Base-by-base conservation (phyloP, 2,797 vertebrate species). In the Pseudopleuronectes americanus region DNA sequence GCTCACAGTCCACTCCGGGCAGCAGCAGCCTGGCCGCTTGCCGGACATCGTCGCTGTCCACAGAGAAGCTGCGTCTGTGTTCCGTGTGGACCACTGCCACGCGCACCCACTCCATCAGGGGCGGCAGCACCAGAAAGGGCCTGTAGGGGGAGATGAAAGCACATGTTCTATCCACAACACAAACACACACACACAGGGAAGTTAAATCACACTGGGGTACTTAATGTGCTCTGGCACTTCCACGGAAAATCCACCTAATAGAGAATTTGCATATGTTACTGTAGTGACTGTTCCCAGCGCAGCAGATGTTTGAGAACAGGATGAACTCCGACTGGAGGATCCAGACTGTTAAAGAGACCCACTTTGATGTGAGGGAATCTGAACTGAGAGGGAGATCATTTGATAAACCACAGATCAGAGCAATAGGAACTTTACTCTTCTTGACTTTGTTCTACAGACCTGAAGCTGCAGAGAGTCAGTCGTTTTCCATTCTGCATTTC, bases 31-130 rank as follows among this genome's bases (percentile, higher is more conserved):
- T 88, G 57, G 97, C 97, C 0, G 97, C 96, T 92, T 99, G 98
- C 85, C 97, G 96, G n/a, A 99, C 96, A 84, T 99, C 98, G 83
- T 99, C 97, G 58, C 97, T 99, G 93, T 99, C 98, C 93, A 99
- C 96, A 4, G 96, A 97, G 93, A 97, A 96, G 84, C 97, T 98
- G 90, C 97, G 96, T 24, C 97, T 95, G 93, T 99, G 96, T 67
- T 97, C 97, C 0, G 97, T 95, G 67, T 99, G 97, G 67, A 96
- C 97, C 89, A 96, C 94, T 0, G 97, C 94, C 74, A 98, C 97
- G 22, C 98, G 95, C 54, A 98, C 96, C 98, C 98, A 99, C 91
- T 99, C 97, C 96, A 99, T 98, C 88, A 99, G 90, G 4, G 97
- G 97, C 0, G 98, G 98, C 91, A 98, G 95, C 89, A 96, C 95